Evolutionary conservation across 2,888 invertebrate genomes (phyloP), one percentile per base, ranked within the genome.

Genomic region (Lordiphosa fenestrarum): DNA sequence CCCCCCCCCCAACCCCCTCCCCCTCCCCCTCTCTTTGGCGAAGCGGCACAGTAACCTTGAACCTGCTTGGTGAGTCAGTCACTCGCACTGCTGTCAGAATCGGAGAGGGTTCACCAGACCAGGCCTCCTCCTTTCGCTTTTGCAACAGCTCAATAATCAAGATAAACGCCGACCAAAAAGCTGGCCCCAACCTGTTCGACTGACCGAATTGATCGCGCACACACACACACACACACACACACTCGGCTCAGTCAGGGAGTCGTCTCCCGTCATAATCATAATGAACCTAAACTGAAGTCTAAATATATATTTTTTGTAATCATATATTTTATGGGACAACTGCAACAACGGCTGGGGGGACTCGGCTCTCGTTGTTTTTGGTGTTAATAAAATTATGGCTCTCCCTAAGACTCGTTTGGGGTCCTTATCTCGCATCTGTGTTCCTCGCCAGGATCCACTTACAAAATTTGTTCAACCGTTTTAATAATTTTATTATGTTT

Each of bases 41-140:
- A 25, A 12, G 13, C 38, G 15, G 19, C 86, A 84, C 82, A 85
- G 80, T 85, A 85, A 85, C 85, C 85, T 85, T 85, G 85, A 86
- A 86, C 85, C 86, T 74, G 70, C 78, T 70, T 44, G 64, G 69
- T 78, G 65, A 78, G 64, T 80, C 73, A 66, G 70, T 63, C 59
- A 61, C 56, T 50, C 65, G 25, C 35, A 52, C 23, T 50, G 56
- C 62, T 63, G 56, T 54, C 71, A 65, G 60, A 52, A 61, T 36
- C 55, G 23, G 12, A 46, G 52, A 50, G 44, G 46, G 78, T 71
- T 73, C 66, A 71, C 59, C 51, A 33, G 39, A 41, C 53, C 54
- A 41, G 54, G 54, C 56, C 56, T 66, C 51, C 59, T 56, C 15
- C 15, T 56, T 77, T 62, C 51, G 50, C 39, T 56, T 67, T 67